Conservation (phyloP, 2,888 invertebrate genomes). For the Ochlodes sylvanus region DNA sequence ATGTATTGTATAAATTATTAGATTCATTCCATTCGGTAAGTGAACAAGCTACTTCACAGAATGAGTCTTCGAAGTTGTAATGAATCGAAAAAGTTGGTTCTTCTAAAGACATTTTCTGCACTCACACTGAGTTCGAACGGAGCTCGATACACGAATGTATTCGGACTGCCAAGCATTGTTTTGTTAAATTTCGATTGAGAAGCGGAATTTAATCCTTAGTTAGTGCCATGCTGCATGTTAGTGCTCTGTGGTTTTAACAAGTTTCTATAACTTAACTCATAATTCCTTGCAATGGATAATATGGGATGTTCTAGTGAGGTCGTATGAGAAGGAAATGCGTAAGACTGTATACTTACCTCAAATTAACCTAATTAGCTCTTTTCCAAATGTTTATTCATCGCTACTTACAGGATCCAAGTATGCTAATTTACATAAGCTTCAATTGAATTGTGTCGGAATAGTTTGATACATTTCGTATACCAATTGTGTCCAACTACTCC, state of each 20-base stretch:
- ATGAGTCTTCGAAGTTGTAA: constrained; percentile 55
- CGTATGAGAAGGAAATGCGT: too few species aligned
- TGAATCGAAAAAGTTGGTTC: constrained; percentile 59
- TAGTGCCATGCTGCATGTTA: constrained; percentile 29
- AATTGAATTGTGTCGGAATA: too few species aligned
- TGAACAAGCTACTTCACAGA: constrained; percentile 41
- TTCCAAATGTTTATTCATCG: too few species aligned
- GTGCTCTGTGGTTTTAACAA: constrained; percentile 12
- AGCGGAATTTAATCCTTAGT: constrained; percentile 42
- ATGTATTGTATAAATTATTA: too few species aligned
- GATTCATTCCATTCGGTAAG: constrained; percentile 8
- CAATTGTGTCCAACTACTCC: too few species aligned
- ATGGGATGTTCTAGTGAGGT: background rate
- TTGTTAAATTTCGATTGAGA: constrained; percentile 41
- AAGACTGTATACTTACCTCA: too few species aligned
- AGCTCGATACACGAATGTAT: constrained; percentile 41
- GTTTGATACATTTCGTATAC: too few species aligned
- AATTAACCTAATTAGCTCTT: too few species aligned
- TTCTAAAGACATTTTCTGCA: constrained; percentile 53
- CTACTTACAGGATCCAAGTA: too few species aligned
- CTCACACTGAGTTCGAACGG: constrained; percentile 45
- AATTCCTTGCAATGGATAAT: background rate
- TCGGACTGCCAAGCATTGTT: constrained; percentile 41
- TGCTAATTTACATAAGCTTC: too few species aligned
- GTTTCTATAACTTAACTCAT: constrained; percentile 15